Evolutionary conservation across 2,113 vertebrate species (phyloP).

Genomic region (Ictalurus furcatus): DNA sequence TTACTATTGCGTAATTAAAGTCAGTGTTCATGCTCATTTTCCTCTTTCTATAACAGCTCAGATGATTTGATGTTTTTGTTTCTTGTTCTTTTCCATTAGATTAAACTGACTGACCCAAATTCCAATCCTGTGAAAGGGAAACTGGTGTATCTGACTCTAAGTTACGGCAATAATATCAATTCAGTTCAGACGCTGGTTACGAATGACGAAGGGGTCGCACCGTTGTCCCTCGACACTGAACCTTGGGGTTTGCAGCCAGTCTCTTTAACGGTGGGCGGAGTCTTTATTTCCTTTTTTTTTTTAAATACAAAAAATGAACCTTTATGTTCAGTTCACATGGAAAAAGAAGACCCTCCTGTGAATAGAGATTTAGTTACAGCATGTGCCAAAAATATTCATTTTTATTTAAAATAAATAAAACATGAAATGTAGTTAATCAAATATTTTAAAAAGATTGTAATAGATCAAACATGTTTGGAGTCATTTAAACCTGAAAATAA

Average conservation of each 20-base stretch:
- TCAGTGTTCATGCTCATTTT: not conserved
- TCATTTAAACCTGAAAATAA: too few species aligned
- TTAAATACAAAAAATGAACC: not conserved
- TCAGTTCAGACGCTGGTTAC: slow-evolving; percentile 51
- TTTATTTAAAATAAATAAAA: too few species aligned
- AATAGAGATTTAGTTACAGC: not conserved
- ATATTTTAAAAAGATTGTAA: too few species aligned
- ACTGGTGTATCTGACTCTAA: slow-evolving; percentile 49
- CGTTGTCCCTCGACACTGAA: slow-evolving; percentile 66
- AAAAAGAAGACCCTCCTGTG: not conserved
- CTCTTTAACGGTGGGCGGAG: slow-evolving; percentile 53
- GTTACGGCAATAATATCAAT: accelerated
- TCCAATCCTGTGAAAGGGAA: slow-evolving; percentile 51
- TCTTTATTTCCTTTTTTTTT: not conserved
- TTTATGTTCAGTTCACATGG: too few species aligned
- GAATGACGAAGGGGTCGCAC: slow-evolving; percentile 57
- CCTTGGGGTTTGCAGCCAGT: slow-evolving; percentile 43
- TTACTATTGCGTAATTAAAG: not conserved
- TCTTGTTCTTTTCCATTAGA: slow-evolving; percentile 49
- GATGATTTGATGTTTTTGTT: not conserved
- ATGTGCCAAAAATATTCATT: not conserved
- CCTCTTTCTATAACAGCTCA: not conserved
- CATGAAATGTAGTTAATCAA: not conserved
- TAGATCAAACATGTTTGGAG: not conserved
- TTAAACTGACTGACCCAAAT: slow-evolving; percentile 58